These are phyloP conservation scores for Taenaris catops DNA, from an alignment of 2,888 invertebrate species.

Conservation along the genomic window DNA sequence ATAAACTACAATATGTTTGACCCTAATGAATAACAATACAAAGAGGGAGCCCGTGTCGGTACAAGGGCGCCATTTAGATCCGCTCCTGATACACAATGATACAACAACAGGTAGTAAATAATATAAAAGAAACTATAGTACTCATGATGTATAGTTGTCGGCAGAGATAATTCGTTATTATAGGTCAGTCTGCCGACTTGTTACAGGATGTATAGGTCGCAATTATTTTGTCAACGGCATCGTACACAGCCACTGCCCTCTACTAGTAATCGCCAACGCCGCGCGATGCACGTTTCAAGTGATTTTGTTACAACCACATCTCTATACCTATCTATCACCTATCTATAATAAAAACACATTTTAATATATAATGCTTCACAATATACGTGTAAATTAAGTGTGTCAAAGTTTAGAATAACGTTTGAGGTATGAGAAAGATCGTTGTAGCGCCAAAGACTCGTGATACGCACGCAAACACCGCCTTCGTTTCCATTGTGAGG, in stretches of 20 bases:
- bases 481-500: slow-evolving; percentile 8
- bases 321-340: too few relatives aligned
- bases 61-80: not conserved
- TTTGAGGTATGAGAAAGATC: slow-evolving; percentile 19
- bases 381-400: too few relatives aligned
- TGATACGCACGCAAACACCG: not conserved
- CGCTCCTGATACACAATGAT: not conserved
- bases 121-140: slow-evolving; percentile 15
- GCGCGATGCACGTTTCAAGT: slow-evolving; percentile 31
- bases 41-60: too few relatives aligned
- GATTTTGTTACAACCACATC: not conserved
- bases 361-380: too few relatives aligned
- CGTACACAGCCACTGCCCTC: slow-evolving; percentile 39
- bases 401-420: too few relatives aligned
- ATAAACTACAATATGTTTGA: too few relatives aligned
- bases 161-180: slow-evolving; percentile 24
- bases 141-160: slow-evolving; percentile 19
- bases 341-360: too few relatives aligned
- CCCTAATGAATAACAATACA: too few relatives aligned
- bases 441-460: slow-evolving; percentile 4
- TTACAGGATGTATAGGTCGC: slow-evolving; percentile 49
- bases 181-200: slow-evolving; percentile 29
- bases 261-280: slow-evolving; percentile 33
- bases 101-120: not conserved
- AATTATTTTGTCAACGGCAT: slow-evolving; percentile 52